Evolutionary conservation across 2,888 invertebrate species (phyloP), one percentile per base, ranked within the genome.

Genomic region (Drosophila phalerata): DNA sequence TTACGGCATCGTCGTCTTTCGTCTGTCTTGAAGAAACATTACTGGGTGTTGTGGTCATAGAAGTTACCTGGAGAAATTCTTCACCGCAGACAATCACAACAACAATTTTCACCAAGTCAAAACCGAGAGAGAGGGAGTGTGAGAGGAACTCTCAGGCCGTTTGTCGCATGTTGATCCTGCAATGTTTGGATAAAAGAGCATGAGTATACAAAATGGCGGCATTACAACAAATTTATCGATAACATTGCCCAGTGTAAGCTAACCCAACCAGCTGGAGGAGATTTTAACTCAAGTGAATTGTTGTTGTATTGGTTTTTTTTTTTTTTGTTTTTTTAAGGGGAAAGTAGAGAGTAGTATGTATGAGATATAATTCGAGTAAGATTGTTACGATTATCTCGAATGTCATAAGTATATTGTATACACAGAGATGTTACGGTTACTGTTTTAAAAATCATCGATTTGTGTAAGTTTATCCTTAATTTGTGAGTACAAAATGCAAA

Each of bases 21-120:
- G 74, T 85, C 84, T 84, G 86, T 86, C 69, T 73, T 84, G 86
- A 79, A 84, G 84, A 84, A 86, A 84, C 73, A 86, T 84, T 70
- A 84, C 84, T 86, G 84, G 70, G 52, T 70, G 83, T 72, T 70
- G 61, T 73, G 74, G 82, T 77, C 84, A 73, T 74, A 86, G 84
- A 72, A 86, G 84, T 84, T 84, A 84, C 84, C 84, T 84, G 84
- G 68, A 73, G 79, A 74, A 63, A 52, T 67, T 73, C 61, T 53
- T 69, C 69, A 25, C 8, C 55, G 62, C 58, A 62, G 13, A 17
- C 37, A 45, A 43, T 32, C 37, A 22, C 42, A 55, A 43, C 43
- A 42, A 22, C 37, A n/a, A 13, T 15, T 45, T 2, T 15, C 10
- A 25, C 15, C 15, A n/a, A 47, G 10, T 8, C 19, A 15, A 10